These are phyloP conservation scores for Phalera bucephala DNA, from an alignment of 2,888 invertebrate genomes.

Conservation along the genomic window DNA sequence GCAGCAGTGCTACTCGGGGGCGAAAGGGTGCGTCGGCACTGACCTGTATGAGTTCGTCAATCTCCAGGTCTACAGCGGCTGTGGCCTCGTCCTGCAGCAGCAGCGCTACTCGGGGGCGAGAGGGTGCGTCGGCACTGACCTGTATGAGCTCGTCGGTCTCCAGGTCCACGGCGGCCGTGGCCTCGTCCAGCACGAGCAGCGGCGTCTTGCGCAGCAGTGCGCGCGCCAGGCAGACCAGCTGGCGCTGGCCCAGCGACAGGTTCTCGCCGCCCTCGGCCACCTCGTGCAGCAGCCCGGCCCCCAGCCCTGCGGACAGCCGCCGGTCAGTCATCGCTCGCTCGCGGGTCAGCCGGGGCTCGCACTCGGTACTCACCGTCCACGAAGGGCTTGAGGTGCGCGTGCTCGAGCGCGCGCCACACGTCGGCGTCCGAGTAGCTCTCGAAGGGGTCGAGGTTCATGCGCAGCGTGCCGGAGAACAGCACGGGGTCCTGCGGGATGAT, in stretches of 20 bases:
- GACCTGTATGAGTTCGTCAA: conserved; percentile 93
- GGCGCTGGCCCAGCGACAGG: conserved; percentile 94
- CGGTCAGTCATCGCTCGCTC: not conserved
- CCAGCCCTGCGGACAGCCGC: conserved; percentile 75
- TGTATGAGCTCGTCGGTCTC: conserved; percentile 95
- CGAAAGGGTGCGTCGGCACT: conserved; percentile 81
- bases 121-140: conserved; percentile 60
- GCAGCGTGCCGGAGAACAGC: conserved; percentile 94
- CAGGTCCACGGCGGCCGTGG: conserved; percentile 95
- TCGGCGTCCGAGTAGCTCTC: conserved; percentile 89
- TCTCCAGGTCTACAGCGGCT: conserved; percentile 95
- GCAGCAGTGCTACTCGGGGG: conserved; percentile 92
- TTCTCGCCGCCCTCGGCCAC: conserved; percentile 97
- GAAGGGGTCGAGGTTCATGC: conserved; percentile 97
- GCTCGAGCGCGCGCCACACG: conserved; percentile 93
- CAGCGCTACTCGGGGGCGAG: conserved; percentile 92
- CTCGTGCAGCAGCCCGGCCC: conserved; percentile 91
- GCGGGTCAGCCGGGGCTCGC: not conserved
- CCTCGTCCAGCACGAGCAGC: conserved; percentile 93
- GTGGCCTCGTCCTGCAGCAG: conserved; percentile 95
- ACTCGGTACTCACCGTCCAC: conserved; percentile 83
- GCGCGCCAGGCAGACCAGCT: conserved; percentile 92
- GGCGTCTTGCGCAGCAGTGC: conserved; percentile 93
- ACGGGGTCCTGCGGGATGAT: conserved; percentile 97
- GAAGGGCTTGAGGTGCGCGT: conserved; percentile 94